Conservation (phyloP, 2,797 vertebrate species). For the Sebastes itinus region DNA sequence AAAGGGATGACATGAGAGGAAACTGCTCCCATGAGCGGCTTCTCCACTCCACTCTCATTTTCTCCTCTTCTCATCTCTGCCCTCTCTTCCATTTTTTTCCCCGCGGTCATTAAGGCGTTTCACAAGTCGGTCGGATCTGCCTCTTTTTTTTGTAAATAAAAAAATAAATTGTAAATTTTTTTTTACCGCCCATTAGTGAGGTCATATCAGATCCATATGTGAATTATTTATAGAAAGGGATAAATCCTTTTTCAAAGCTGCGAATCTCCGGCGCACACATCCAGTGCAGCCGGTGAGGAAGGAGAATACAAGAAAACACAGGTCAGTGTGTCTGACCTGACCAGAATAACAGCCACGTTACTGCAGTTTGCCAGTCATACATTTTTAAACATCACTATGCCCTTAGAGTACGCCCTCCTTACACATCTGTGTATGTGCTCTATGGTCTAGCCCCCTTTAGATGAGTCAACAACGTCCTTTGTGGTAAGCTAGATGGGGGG, state of each 20-base stretch:
- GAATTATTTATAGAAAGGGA: constrained; percentile 50
- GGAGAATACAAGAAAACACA: constrained; percentile 6
- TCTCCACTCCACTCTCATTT: constrained; percentile 69
- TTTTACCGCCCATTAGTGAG: constrained; percentile 28
- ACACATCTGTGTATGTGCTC: constrained; percentile 2
- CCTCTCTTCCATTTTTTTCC: constrained; percentile 39
- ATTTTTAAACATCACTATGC: constrained; percentile 60
- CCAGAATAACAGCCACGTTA: constrained; percentile 32
- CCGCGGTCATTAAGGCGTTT: constrained; percentile 37
- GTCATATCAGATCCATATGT: constrained; percentile 22
- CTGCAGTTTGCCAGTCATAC: constrained; percentile 54
- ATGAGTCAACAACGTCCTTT: constrained; percentile 50
- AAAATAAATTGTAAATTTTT: not conserved
- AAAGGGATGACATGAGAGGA: constrained; percentile 77
- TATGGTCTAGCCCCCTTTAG: not conserved
- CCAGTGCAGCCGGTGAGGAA: not conserved
- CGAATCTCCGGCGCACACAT: not conserved
- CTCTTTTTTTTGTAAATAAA: constrained; percentile 30
- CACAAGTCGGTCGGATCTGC: constrained; percentile 19
- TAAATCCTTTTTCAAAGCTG: constrained; percentile 37
- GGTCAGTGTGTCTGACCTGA: constrained; percentile 41
- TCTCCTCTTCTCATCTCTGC: constrained; percentile 62
- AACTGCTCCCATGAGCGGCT: constrained; percentile 72
- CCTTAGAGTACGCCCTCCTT: constrained; percentile 12
- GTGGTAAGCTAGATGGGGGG: not conserved